phyloP scores from a whole-genome alignment of 2,797 vertebrate species.

The Sebastes hubbsi region DNA sequence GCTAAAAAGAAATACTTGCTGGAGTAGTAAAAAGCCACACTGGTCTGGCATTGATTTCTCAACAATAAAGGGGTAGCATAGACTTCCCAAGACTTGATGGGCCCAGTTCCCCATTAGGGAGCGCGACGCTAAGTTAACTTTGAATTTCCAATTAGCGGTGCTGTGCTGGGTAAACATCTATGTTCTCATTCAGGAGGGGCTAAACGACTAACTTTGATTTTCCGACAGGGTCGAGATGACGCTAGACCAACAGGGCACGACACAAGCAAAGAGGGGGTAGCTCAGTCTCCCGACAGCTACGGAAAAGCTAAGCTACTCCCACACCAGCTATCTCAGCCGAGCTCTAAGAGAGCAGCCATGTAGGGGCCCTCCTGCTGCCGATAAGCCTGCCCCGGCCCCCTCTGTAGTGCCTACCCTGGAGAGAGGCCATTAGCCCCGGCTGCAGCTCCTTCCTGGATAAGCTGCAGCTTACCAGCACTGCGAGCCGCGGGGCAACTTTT shows the following conservation, averaged over 20 bases:
- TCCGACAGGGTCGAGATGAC: constrained; percentile 17
- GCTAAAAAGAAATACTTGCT: constrained; percentile 15
- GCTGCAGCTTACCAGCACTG: constrained; percentile 67
- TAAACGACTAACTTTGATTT: constrained; percentile 39
- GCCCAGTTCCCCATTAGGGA: constrained; percentile 16
- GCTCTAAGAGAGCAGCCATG: constrained; percentile 50
- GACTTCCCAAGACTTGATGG: constrained; percentile 28
- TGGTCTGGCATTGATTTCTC: constrained; percentile 33
- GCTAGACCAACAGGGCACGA: constrained; percentile 33
- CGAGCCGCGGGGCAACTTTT: constrained; percentile 70
- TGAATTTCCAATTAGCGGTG: constrained; percentile 61
- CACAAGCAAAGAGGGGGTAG: constrained; percentile 16
- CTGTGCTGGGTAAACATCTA: constrained; percentile 41
- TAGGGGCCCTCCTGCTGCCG: constrained; percentile 65
- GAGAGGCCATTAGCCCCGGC: constrained; percentile 73
- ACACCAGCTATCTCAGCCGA: constrained; percentile 39
- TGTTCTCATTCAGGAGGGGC: constrained; percentile 33
- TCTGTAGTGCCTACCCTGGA: constrained; percentile 54
- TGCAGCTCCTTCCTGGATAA: constrained; percentile 74
- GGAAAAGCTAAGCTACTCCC: constrained; percentile 57
- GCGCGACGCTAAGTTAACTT: constrained; percentile 28
- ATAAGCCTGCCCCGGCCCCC: constrained; percentile 68
- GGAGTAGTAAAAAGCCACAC: constrained; percentile 27
- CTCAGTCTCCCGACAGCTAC: constrained; percentile 27
- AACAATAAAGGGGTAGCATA: constrained; percentile 19